Percentiles rank a stretch among this genome's conserved stretches.
Conservation (phyloP, 23 tunicate genomes). For the Phallusia fumigata region DNA sequence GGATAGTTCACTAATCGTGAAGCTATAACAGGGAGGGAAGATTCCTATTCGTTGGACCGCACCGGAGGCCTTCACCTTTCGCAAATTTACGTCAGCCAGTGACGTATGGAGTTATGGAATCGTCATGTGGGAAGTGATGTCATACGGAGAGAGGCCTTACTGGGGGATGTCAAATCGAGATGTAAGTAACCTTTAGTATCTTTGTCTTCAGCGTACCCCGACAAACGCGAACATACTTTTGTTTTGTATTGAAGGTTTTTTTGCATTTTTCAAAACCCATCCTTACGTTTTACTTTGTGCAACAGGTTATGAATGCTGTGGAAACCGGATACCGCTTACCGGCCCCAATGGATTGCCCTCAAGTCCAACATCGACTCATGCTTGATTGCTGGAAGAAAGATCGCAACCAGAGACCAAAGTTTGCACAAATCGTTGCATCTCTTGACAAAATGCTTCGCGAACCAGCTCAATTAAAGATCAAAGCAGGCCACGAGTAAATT, state of each 20-base stretch:
- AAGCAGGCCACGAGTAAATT: slow-evolving; percentile 47
- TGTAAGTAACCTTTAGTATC: too few relatives aligned
- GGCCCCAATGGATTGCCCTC: slow-evolving; percentile 96
- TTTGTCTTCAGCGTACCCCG: too few relatives aligned
- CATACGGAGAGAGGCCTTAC: slow-evolving; percentile 99
- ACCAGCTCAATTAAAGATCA: slow-evolving; percentile 65
- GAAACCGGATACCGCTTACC: slow-evolving; percentile 95
- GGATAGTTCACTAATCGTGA: too few relatives aligned
- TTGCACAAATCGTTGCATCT: slow-evolving; percentile 66
- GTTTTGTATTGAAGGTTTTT: too few relatives aligned
- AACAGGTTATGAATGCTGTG: slow-evolving; percentile 96
- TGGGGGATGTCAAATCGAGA: slow-evolving; percentile 99
- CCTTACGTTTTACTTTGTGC: not conserved
- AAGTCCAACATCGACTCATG: slow-evolving; percentile 84
- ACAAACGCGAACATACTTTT: too few relatives aligned
- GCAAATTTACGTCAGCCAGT: slow-evolving; percentile 92
- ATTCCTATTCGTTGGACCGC: slow-evolving; percentile 98
- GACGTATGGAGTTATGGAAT: slow-evolving; percentile 99
- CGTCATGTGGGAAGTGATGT: slow-evolving; percentile 99
- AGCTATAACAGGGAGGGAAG: slow-evolving; percentile 75
- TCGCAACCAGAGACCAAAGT: slow-evolving; percentile 94
- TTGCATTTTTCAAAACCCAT: too few relatives aligned
- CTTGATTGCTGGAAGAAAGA: slow-evolving; percentile 98
- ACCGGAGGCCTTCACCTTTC: slow-evolving; percentile 94
- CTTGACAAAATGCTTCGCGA: slow-evolving; percentile 77